These are phyloP conservation scores for Patiria miniata DNA, from an alignment of 35 echinoderm and acorn worm species.

Conservation along the genomic window DNA sequence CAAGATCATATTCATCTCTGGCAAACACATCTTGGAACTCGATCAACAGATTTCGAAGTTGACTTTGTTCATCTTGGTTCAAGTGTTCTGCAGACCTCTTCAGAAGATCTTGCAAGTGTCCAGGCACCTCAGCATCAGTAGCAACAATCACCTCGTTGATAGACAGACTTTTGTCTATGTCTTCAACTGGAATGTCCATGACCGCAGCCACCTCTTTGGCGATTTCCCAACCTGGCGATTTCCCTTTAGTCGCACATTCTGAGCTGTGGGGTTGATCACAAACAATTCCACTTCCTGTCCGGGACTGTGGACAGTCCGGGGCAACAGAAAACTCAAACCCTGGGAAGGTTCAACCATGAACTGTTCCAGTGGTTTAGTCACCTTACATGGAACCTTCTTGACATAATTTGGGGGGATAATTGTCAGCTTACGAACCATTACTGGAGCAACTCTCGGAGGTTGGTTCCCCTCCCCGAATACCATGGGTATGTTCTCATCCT, in stretches of 20 bases:
- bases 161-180: background rate
- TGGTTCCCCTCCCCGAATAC: background rate
- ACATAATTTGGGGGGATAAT: constrained; percentile 44
- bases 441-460: background rate
- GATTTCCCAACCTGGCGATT: background rate
- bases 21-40: constrained; percentile 65
- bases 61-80: background rate
- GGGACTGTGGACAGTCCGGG: constrained; percentile 13
- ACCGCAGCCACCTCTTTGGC: constrained; percentile 19
- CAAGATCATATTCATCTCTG: constrained; percentile 43
- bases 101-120: constrained; percentile 21
- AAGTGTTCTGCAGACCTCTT: constrained; percentile 11
- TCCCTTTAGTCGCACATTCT: background rate
- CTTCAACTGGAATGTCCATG: background rate
- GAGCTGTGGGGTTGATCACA: constrained; percentile 33
- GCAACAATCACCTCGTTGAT: background rate
- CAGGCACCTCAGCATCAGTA: background rate
- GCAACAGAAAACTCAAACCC: background rate
- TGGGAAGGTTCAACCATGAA: constrained; percentile 47
- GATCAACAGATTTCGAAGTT: background rate
- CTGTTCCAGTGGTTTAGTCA: constrained; percentile 2
- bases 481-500: constrained; percentile 23
- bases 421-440: background rate
- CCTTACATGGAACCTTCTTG: constrained; percentile 14
- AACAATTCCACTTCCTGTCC: constrained; percentile 2